These are phyloP conservation scores for Lutraria lutraria DNA, from an alignment of 2,888 invertebrate genomes.

Conservation along the genomic window DNA sequence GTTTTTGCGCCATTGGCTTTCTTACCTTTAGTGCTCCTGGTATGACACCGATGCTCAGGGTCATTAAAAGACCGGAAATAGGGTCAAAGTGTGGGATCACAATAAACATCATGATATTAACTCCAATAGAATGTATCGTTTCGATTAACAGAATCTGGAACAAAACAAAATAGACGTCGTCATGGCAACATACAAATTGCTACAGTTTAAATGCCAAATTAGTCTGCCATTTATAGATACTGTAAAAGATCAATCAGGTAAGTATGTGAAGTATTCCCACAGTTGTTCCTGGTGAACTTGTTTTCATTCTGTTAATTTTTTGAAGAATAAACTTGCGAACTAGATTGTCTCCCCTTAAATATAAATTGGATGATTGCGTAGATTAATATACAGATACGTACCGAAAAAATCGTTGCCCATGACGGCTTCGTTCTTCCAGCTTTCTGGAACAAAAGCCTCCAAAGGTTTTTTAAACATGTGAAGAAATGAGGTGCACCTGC, in stretches of 20 bases:
- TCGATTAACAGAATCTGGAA: conserved; percentile 75
- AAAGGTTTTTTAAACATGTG: conserved; percentile 65
- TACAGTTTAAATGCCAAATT: background rate
- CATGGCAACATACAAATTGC: background rate
- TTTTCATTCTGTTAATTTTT: background rate
- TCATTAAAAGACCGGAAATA: conserved; percentile 27
- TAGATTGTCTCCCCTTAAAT: background rate
- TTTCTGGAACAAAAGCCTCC: conserved; percentile 73
- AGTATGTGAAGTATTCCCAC: background rate
- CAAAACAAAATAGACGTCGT: background rate
- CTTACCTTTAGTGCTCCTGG: conserved; percentile 32
- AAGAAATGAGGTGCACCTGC: conserved; percentile 79
- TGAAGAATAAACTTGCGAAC: background rate
- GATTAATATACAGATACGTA: conserved; percentile 56
- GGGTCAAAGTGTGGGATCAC: conserved; percentile 70
- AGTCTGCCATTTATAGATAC: background rate
- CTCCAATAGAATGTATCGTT: conserved; percentile 76
- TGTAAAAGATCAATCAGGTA: too few species aligned
- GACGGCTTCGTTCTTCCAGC: conserved; percentile 60
- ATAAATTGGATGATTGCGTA: background rate
- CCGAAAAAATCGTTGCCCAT: conserved; percentile 68
- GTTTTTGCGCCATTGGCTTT: too few species aligned
- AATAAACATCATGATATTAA: conserved; percentile 75
- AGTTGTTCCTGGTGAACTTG: background rate
- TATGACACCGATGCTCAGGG: conserved; percentile 23